These are phyloP conservation scores for Percopsis transmontana DNA, from an alignment of 2,113 vertebrate species.

Conservation along the genomic window DNA sequence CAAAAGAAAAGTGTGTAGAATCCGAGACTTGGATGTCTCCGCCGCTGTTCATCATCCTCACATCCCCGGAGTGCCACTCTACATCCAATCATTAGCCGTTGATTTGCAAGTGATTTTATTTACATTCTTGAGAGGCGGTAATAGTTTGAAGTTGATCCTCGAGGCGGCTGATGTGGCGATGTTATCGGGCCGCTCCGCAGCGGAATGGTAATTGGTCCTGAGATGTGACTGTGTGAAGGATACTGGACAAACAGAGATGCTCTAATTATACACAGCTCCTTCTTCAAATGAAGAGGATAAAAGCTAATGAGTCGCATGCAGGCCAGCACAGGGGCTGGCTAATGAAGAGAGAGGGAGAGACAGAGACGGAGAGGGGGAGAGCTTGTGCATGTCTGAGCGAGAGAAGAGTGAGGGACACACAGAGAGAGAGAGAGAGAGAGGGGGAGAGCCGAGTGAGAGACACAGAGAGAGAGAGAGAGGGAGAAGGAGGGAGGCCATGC, in stretches of 20 bases:
- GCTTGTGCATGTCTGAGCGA: conserved; percentile 5
- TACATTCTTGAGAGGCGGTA: conserved; percentile 73
- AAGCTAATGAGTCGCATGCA: conserved; percentile 79
- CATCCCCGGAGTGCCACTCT: conserved; percentile 62
- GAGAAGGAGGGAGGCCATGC: conserved; percentile 51
- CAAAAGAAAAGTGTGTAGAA: conserved; percentile 33
- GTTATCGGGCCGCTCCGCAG: conserved; percentile 53
- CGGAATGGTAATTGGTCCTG: conserved; percentile 76
- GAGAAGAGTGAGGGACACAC: not conserved
- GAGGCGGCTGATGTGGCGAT: conserved; percentile 47
- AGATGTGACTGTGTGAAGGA: conserved; percentile 71
- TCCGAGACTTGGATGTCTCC: conserved; percentile 16
- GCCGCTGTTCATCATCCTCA: conserved; percentile 39
- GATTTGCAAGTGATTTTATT: conserved; percentile 76
- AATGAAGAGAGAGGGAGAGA: conserved; percentile 74
- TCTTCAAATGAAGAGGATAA: conserved; percentile 77
- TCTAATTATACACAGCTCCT: conserved; percentile 78
- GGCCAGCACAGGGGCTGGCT: conserved; percentile 67
- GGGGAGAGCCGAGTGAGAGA: conserved; percentile 3
- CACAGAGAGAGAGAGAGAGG: not conserved
- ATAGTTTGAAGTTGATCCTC: conserved; percentile 66
- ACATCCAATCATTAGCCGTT: conserved; percentile 70
- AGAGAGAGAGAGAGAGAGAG: conserved; percentile 7
- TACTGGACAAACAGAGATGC: conserved; percentile 76
- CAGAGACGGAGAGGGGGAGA: conserved; percentile 16